These are phyloP conservation scores for Hapalemur alaotrensis DNA, from an alignment of 2,797 vertebrate genomes.

Conservation along the genomic window DNA sequence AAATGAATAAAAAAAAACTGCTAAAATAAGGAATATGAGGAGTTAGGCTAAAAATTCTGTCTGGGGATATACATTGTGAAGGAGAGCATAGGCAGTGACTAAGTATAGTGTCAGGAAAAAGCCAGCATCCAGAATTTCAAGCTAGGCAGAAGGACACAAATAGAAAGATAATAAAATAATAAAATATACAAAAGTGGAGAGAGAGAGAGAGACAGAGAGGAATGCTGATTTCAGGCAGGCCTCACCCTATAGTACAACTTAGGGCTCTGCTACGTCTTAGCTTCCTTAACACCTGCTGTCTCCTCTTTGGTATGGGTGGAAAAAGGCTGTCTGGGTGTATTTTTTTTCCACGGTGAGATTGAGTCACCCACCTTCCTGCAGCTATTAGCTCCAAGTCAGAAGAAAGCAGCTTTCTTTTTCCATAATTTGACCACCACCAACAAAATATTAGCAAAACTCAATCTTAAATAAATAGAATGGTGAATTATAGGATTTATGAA, in stretches of 20 bases:
- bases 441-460: neutral
- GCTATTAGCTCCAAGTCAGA: neutral
- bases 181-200: neutral
- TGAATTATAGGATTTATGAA: neutral
- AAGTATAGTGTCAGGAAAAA: neutral
- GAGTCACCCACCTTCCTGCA: neutral
- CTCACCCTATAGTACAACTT: neutral
- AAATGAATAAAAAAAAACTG: neutral
- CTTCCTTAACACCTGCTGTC: neutral
- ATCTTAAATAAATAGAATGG: neutral
- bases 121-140: neutral
- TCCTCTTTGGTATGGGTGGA: neutral
- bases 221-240: neutral
- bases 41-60: neutral
- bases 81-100: neutral
- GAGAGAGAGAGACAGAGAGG: neutral
- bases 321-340: neutral
- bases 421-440: neutral
- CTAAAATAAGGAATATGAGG: neutral
- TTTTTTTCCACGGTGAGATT: neutral
- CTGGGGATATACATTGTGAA: neutral
- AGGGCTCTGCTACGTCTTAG: neutral
- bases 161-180: neutral
- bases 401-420: neutral
- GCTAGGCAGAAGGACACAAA: neutral